Evolutionary conservation across 1,140 invertebrate species (phyloP), one percentile per base, ranked within the genome.

Genomic region (Drosophila pruinosa): DNA sequence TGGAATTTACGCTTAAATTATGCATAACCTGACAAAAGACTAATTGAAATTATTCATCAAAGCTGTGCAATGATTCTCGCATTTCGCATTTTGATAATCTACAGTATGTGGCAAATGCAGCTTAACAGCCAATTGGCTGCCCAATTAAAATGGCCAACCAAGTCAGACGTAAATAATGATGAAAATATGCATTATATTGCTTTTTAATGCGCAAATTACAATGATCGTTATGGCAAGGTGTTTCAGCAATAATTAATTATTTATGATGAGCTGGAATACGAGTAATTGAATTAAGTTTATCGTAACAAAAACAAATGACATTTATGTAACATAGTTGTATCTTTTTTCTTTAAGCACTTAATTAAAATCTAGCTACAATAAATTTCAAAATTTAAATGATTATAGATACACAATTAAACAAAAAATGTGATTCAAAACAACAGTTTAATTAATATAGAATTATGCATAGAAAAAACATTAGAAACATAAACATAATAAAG

Each of bases 41-140:
- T 38, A 53, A 58, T 47, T 22, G 24, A 58, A 22, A 58, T 26
- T 43, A 31, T 58, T 58, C 17, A 45, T 45, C 24, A 58, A 58
- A 57, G 38, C 24, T 56, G 21, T n/a, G 15, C 7, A 8, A 57
- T 45, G 17, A 58, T 34, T 45, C 41, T 26, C 38, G 22, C 3
- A 38, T 17, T 8, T 26, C 38, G 22, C 3, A 38, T 17, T 8
- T 45, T 12, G 24, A 43, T 45, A 57, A 45, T 31, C 4, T n/a
- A 4, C 31, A 34, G 31, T 6, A 14, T 43, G 54, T 7, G 14
- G 8, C 3, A 3, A 24, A 21, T 14, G 12, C 19, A 15, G 28
- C 34, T 39, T 22, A 24, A 38, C 22, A 47, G 12, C 5, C 22
- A 14, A 47, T 26, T 26, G 14, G 21, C n/a, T 24, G n/a, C n/a